A percentile compares a stretch with the other conserved stretches of the same genome.
Conservation (phyloP, 2,113 vertebrate genomes). For the Rutilus rutilus region DNA sequence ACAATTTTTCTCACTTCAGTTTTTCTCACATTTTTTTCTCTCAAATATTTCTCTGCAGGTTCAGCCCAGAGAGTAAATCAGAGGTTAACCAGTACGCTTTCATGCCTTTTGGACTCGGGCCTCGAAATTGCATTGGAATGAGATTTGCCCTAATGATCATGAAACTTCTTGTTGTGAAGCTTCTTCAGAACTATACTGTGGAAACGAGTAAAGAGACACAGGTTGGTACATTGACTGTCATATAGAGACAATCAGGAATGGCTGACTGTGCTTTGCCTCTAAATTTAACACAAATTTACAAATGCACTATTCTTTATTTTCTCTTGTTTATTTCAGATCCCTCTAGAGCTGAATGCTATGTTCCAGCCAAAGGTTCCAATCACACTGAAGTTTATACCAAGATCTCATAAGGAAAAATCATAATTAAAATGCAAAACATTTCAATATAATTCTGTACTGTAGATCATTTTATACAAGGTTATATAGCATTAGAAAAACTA, state of each 20-base stretch:
- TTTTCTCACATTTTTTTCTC: not conserved
- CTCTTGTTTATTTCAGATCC: slow-evolving; percentile 69
- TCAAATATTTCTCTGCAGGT: slow-evolving; percentile 64
- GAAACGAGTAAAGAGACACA: slow-evolving; percentile 79
- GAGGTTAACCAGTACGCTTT: slow-evolving; percentile 73
- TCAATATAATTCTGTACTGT: not conserved
- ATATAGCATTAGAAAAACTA: not conserved
- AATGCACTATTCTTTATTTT: slow-evolving; percentile 10
- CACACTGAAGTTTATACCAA: slow-evolving; percentile 75
- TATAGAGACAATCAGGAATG: not conserved
- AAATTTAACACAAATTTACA: not conserved
- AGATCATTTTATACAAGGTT: not conserved
- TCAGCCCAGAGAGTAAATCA: slow-evolving; percentile 77
- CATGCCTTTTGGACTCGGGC: slow-evolving; percentile 82
- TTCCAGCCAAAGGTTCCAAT: slow-evolving; percentile 76
- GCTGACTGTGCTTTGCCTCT: not conserved
- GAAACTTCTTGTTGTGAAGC: slow-evolving; percentile 73
- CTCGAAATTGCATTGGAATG: slow-evolving; percentile 84
- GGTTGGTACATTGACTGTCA: slow-evolving; percentile 69
- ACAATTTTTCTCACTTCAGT: not conserved
- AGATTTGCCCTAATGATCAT: slow-evolving; percentile 78
- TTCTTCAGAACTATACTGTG: slow-evolving; percentile 79
- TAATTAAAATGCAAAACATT: not conserved
- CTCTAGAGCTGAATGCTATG: slow-evolving; percentile 74
- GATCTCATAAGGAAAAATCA: slow-evolving; percentile 42